Base-by-base conservation (phyloP, 2,113 vertebrate species). In the Sylvietta virens region DNA sequence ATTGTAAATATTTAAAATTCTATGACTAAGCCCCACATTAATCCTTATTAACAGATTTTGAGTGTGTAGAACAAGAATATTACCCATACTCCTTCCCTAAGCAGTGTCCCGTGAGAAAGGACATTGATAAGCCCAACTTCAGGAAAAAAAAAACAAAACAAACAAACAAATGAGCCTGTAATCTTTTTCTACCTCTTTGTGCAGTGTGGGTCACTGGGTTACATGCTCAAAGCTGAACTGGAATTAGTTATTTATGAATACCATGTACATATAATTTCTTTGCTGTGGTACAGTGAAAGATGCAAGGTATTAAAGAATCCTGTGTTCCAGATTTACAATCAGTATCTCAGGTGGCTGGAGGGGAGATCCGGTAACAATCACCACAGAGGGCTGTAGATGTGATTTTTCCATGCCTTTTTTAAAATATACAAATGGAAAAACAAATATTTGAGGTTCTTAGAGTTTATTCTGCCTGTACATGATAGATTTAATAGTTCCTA, bases 1-100 rank as follows among this genome's bases (percentile, higher is more conserved):
- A 95, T 77, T 95, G 96, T 94, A 97, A 97, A 97, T 97, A 97
- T 96, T 97, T 97, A 94, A 97, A 97, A 84, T 92, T 92, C 92
- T 82, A 48, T 92, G 67, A 88, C 82, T 95, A 97, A 97, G 90
- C 86, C 71, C 95, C 81, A 71, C 61, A 94, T 95, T 97, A 97
- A 97, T 97, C 95, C 91, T 90, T 94, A 96, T 96, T 96, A 97
- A 86, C 88, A 92, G 91, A 88, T 78, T 86, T 82, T 23, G 71
- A 67, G 81, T 48, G 23, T 76, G 54, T 77, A 94, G 91, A 82
- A 91, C 95, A 89, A 88, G 80, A 81, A 84, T 58, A 95, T 94
- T 94, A 94, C 40, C 76, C 42, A 7, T n/a, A 31, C 14, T 86
- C 58, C 17, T 88, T 95, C 76, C 35, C 54, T 82, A 89, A 95